Percentiles rank a stretch among this genome's conserved stretches.
Conservation (phyloP, 2,888 invertebrate genomes). For the Chouioia cunea region DNA sequence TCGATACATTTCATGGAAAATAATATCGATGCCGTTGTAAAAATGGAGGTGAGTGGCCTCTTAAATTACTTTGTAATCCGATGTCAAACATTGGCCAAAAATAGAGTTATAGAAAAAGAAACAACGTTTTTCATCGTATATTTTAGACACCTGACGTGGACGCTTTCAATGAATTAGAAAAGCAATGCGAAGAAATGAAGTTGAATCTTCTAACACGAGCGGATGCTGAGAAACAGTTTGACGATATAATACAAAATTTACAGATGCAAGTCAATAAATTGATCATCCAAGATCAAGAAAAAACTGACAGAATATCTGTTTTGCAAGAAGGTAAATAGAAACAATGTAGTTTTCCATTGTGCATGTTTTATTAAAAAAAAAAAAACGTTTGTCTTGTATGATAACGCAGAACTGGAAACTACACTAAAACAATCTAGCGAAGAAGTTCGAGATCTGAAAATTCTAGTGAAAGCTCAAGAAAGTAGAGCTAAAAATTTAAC, state of each 20-base stretch:
- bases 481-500: slow-evolving; percentile 41
- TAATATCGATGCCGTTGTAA: too few relatives aligned
- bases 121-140: slow-evolving; percentile 11
- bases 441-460: slow-evolving; percentile 24
- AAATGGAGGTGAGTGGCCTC: too few relatives aligned
- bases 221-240: slow-evolving; percentile 30
- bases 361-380: too few relatives aligned
- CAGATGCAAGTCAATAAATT: slow-evolving; percentile 14
- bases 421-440: slow-evolving; percentile 26
- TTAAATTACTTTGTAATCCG: too few relatives aligned
- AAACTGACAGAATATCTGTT: slow-evolving; percentile 25
- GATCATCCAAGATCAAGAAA: slow-evolving; percentile 34
- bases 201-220: slow-evolving; percentile 43
- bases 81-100: neutral
- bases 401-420: slow-evolving; percentile 39
- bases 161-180: slow-evolving; percentile 47
- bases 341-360: neutral
- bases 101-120: neutral
- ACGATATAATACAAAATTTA: slow-evolving; percentile 39
- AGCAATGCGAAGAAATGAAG: slow-evolving; percentile 47
- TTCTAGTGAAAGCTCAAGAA: slow-evolving; percentile 34
- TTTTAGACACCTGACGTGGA: slow-evolving; percentile 44
- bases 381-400: slow-evolving; percentile 5
- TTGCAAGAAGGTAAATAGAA: slow-evolving; percentile 36
- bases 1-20: slow-evolving; percentile 35